Percentiles rank a stretch among this genome's conserved stretches.
phyloP scores from a whole-genome alignment of 2,797 vertebrate genomes.

The Percopsis omiscomaycus region DNA sequence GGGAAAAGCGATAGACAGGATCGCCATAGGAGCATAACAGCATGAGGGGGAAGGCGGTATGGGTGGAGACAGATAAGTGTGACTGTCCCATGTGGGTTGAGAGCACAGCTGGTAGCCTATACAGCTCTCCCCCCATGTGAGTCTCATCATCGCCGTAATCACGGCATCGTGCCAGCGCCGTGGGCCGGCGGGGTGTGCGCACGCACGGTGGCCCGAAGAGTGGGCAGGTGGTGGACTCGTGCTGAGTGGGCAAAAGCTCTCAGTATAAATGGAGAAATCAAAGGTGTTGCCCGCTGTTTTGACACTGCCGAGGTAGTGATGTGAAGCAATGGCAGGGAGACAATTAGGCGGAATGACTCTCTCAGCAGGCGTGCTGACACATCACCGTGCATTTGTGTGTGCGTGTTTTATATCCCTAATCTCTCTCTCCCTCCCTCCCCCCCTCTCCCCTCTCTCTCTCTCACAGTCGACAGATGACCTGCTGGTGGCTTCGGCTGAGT shows the following conservation, averaged over 20 bases:
- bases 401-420: constrained; percentile 2
- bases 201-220: constrained; percentile 39
- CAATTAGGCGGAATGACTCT: constrained; percentile 1
- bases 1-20: constrained; percentile 29
- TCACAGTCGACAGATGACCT: constrained; percentile 89
- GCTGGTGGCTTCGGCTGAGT: constrained; percentile 97
- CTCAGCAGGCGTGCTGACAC: background rate
- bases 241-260: constrained; percentile 46
- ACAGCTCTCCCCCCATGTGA: constrained; percentile 30
- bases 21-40: constrained; percentile 17
- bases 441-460: constrained; percentile 11
- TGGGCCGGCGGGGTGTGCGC: background rate
- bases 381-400: background rate
- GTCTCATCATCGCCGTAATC: constrained; percentile 1
- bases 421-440: constrained; percentile 21
- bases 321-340: background rate
- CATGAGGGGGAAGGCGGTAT: constrained; percentile 51
- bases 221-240: constrained; percentile 49
- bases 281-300: background rate
- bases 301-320: background rate
- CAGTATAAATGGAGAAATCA: constrained; percentile 45
- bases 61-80: constrained; percentile 39
- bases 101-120: constrained; percentile 31
- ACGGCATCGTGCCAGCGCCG: too few relatives aligned
- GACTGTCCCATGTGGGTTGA: constrained; percentile 42